Percentiles rank a stretch among this genome's conserved stretches.
phyloP scores from a whole-genome alignment of 1,140 invertebrate species.

The Panagrolaimus sp. region DNA sequence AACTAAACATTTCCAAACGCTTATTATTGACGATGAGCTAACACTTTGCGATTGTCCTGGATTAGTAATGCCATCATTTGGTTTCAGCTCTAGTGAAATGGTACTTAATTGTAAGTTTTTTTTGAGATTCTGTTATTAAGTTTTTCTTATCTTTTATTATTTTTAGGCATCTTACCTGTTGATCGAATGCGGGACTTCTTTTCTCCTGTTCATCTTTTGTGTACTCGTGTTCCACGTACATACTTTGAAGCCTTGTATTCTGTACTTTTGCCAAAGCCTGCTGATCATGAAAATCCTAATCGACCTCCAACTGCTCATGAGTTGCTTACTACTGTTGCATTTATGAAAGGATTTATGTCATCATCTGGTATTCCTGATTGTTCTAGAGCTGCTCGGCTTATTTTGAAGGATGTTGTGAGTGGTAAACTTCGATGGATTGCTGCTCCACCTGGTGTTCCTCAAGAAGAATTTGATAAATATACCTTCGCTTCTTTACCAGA shows the following conservation, averaged over 20 bases:
- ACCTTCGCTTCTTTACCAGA: constrained; percentile 30
- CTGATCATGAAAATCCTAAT: constrained; percentile 65
- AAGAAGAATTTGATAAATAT: constrained; percentile 67
- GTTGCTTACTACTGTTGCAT: constrained; percentile 72
- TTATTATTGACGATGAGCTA: constrained; percentile 60
- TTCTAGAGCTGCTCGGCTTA: constrained; percentile 74
- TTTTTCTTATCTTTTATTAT: not conserved
- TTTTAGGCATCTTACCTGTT: constrained; percentile 78
- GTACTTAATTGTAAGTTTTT: constrained; percentile 69
- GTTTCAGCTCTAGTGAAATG: constrained; percentile 84
- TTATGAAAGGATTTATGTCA: constrained; percentile 78
- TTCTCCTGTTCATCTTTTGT: constrained; percentile 69
- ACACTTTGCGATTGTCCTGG: constrained; percentile 94
- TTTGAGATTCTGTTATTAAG: not conserved
- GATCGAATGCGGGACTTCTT: constrained; percentile 84
- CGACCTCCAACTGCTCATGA: constrained; percentile 72
- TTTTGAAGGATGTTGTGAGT: constrained; percentile 89
- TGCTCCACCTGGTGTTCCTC: constrained; percentile 72
- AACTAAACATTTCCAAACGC: constrained; percentile 77
- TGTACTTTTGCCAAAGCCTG: constrained; percentile 70
- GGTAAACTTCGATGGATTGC: constrained; percentile 77
- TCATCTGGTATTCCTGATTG: constrained; percentile 71
- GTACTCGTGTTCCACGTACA: constrained; percentile 67
- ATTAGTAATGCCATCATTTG: constrained; percentile 91
- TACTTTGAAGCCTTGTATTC: constrained; percentile 74